A percentile compares a stretch with the other conserved stretches of the same genome.
Conservation (phyloP, 1,140 invertebrate species). For the Camponotus vicinus region DNA sequence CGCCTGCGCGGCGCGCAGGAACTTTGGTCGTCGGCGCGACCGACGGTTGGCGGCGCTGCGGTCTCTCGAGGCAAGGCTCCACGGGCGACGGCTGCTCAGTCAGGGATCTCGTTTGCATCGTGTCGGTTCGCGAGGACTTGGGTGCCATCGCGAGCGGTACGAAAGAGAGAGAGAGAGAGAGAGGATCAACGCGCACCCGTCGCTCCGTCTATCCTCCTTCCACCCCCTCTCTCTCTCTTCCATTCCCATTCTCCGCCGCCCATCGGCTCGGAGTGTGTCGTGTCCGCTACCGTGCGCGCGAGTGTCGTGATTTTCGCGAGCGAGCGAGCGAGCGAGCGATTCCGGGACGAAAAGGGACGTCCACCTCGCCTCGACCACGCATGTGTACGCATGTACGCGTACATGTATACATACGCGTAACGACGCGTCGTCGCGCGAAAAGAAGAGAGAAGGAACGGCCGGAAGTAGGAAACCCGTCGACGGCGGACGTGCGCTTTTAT, state of each 20-base stretch:
- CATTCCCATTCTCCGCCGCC: conserved; percentile 28
- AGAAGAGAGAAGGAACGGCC: conserved; percentile 18
- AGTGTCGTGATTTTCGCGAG: neutral
- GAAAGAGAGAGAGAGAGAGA: conserved; percentile 57
- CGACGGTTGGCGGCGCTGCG: conserved; percentile 69
- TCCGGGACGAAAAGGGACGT: neutral
- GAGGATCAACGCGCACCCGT: conserved; percentile 14
- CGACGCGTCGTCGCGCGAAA: neutral
- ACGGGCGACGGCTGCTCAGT: conserved; percentile 76
- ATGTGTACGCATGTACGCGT: neutral
- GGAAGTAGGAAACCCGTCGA: conserved; percentile 60
- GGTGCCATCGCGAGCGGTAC: conserved; percentile 33
- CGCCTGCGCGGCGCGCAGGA: neutral
- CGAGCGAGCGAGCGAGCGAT: conserved; percentile 11
- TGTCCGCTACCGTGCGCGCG: neutral
- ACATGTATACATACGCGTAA: no score
- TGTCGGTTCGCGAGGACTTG: conserved; percentile 70
- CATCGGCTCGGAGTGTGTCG: conserved; percentile 47
- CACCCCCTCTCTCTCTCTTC: neutral
- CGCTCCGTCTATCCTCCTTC: conserved; percentile 46
- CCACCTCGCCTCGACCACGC: neutral
- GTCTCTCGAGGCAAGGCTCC: conserved; percentile 78
- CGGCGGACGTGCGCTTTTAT: conserved; percentile 54
- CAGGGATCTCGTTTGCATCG: conserved; percentile 81
- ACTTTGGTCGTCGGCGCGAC: neutral